phyloP scores from a whole-genome alignment of 1,140 invertebrate species.

The Laupala kohalensis region DNA sequence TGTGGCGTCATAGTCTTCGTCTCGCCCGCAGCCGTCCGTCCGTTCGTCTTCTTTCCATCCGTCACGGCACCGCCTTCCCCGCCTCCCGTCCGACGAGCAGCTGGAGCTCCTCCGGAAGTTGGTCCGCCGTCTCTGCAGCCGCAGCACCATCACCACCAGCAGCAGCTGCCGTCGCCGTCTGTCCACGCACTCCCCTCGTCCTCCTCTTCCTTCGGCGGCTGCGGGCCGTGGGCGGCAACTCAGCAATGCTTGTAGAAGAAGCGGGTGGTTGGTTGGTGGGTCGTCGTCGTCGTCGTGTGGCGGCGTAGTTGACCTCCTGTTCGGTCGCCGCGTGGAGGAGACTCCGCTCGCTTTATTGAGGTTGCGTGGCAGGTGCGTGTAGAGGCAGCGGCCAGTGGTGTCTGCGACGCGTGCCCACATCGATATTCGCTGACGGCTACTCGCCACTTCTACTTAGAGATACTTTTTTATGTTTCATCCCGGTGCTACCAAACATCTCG shows the following conservation, averaged over 20 bases:
- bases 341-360: background rate
- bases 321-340: no score
- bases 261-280: no score
- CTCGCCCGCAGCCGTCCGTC: background rate
- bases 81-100: background rate
- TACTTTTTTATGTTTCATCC: no score
- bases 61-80: no score
- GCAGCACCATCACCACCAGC: no score
- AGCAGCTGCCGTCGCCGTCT: background rate
- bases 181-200: background rate
- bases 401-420: background rate
- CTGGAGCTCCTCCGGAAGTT: background rate
- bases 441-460: no score
- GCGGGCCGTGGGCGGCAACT: background rate
- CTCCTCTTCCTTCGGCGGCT: background rate
- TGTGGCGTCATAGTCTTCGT: no score
- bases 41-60: no score
- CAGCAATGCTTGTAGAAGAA: background rate
- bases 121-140: background rate
- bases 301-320: no score
- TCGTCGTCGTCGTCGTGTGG: background rate
- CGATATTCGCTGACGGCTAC: background rate
- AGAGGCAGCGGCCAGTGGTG: background rate
- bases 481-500: no score
- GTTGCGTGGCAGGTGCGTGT: background rate